Conservation (phyloP, 2,888 invertebrate genomes). For the Aleiodes testaceus region DNA sequence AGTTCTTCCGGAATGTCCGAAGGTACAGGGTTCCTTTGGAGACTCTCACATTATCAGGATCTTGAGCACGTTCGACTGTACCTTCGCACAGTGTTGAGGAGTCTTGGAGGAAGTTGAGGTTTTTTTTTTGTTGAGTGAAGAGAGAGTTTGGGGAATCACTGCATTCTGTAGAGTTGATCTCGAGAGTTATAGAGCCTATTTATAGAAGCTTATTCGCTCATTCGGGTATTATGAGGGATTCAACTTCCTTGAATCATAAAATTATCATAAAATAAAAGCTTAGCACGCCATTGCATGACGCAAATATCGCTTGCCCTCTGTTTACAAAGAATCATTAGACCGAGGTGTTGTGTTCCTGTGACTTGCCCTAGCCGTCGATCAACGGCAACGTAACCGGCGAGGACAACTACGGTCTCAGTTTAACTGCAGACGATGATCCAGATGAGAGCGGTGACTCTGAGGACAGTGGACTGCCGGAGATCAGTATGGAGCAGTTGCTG, state of each 20-base stretch:
- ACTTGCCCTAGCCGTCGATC: conserved; percentile 70
- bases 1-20: conserved; percentile 10
- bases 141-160: no score
- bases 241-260: not conserved
- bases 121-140: no score
- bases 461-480: conserved; percentile 63
- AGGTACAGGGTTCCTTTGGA: conserved; percentile 31
- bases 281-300: conserved; percentile 72
- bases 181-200: no score
- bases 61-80: conserved; percentile 50
- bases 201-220: no score
- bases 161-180: no score
- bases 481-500: conserved; percentile 69
- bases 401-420: conserved; percentile 65
- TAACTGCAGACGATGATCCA: conserved; percentile 78
- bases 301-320: conserved; percentile 68
- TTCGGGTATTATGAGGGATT: no score
- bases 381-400: conserved; percentile 64
- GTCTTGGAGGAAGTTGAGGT: no score
- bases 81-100: conserved; percentile 48
- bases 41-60: conserved; percentile 8
- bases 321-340: conserved; percentile 71
- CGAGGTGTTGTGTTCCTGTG: conserved; percentile 69
- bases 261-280: conserved; percentile 58
- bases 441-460: conserved; percentile 74